A percentile compares a stretch with the other conserved stretches of the same genome.
phyloP scores from a whole-genome alignment of 2,113 vertebrate genomes.

The Theristicus caerulescens region DNA sequence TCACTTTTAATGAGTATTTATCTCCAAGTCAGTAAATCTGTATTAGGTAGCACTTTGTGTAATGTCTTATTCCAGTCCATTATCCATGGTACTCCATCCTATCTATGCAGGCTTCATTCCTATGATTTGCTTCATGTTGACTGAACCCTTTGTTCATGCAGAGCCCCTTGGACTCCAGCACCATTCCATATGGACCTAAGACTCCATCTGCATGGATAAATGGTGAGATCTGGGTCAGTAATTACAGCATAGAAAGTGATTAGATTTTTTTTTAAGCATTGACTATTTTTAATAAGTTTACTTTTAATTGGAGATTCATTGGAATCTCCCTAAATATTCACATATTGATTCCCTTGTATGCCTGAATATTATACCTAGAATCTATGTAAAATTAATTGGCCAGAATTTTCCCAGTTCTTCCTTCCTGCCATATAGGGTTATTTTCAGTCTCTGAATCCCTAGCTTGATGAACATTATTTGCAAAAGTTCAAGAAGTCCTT shows the following conservation, averaged over 20 bases:
- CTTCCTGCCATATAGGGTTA: neutral
- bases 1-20: conserved; percentile 53
- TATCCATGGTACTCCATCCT: neutral
- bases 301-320: conserved; percentile 43
- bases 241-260: neutral
- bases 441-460: conserved; percentile 25
- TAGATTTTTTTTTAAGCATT: neutral
- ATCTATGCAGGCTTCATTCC: neutral
- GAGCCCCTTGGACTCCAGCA: neutral
- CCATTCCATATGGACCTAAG: neutral
- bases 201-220: neutral
- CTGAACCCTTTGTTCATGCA: neutral
- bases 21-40: conserved; percentile 37
- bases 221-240: conserved; percentile 15
- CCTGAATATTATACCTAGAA: conserved; percentile 34
- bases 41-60: neutral
- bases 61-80: conserved; percentile 24
- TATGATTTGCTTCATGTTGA: neutral
- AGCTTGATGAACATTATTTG: conserved; percentile 5
- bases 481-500: conserved; percentile 31
- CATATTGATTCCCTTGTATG: conserved; percentile 27
- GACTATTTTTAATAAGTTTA: conserved; percentile 25
- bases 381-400: conserved; percentile 29
- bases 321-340: conserved; percentile 18
- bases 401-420: conserved; percentile 19